Evolutionary conservation across 2,113 vertebrate species (phyloP).

Genomic region (Cheirogaleus medius): DNA sequence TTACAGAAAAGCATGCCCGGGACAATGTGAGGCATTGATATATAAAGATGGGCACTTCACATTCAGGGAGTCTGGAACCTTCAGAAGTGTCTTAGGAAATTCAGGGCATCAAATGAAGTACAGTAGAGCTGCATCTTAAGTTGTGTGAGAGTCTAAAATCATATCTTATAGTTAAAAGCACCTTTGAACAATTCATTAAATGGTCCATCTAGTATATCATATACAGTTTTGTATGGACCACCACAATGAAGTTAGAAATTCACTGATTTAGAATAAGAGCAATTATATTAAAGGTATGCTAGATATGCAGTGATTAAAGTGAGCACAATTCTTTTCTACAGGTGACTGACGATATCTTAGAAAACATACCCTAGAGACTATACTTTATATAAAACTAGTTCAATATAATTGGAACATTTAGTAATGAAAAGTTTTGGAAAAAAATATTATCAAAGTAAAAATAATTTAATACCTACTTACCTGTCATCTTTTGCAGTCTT

Average conservation of each 20-base stretch:
- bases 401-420: not conserved
- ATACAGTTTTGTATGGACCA: not conserved
- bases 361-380: not conserved
- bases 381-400: not conserved
- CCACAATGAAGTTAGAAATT: not conserved
- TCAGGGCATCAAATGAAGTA: not conserved
- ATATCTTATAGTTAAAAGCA: not conserved
- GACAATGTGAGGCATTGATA: not conserved
- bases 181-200: not conserved
- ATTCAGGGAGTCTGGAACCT: not conserved
- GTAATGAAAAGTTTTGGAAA: not conserved
- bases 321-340: not conserved
- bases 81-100: not conserved
- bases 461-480: slow-evolving; percentile 72
- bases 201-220: not conserved
- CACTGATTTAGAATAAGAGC: not conserved
- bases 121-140: accelerated
- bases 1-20: not conserved
- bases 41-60: not conserved
- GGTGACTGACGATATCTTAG: not conserved
- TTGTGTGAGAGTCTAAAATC: not conserved
- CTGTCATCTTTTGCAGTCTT: slow-evolving; percentile 91
- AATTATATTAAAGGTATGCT: not conserved
- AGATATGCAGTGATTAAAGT: not conserved
- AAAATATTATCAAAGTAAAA: not conserved